Base-by-base conservation (phyloP, 2,888 invertebrate genomes). In the Netelia melanura region DNA sequence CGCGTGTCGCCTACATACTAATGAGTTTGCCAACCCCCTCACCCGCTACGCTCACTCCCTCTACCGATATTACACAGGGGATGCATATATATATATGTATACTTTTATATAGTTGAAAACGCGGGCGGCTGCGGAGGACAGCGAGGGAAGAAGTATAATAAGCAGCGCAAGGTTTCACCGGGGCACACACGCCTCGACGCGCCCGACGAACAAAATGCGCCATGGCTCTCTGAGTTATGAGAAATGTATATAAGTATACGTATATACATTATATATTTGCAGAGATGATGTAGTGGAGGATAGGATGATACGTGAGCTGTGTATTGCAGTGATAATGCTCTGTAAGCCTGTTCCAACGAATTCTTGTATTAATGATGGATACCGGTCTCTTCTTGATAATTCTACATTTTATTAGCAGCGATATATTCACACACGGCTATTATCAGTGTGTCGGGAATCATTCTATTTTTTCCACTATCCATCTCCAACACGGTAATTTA, bases 1-100 rank as follows among this genome's bases (percentile, higher is more conserved):
- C 85, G 86, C 88, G 89, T 88, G 88, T 87, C 91, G 88, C 71
- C 82, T 90, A 90, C 91, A 92, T 91, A 92, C 93, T 91, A 90
- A 91, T 91, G 89, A 85, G 83, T 48, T 58, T 64, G 70, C 64
- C n/a, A n/a, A n/a, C 54, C 54, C 8, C 17, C 54, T 17, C 17
- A n/a, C n/a, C 54, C 54, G 17, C 54, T 54, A 14, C 6, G 0
- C 54, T 6, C 14, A n/a, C 14, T 54, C 17, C 54, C 3, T 14
- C 38, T 38, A 38, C 38, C 38, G 38, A 38, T 38, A 38, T 38
- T 38, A 54, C 54, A 54, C 14, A 21, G 6, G n/a, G 17, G 54
- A 2, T 58, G 58, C 25, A 30, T 62, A n/a, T 62, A 62, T 62
- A 30, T 21, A 30, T 62, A 21, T 30, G 30, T 30, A 30, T 14